A percentile compares a stretch with the other conserved stretches of the same genome.
These are phyloP conservation scores for Mya arenaria DNA, from an alignment of 1,140 invertebrate genomes.

Conservation along the genomic window DNA sequence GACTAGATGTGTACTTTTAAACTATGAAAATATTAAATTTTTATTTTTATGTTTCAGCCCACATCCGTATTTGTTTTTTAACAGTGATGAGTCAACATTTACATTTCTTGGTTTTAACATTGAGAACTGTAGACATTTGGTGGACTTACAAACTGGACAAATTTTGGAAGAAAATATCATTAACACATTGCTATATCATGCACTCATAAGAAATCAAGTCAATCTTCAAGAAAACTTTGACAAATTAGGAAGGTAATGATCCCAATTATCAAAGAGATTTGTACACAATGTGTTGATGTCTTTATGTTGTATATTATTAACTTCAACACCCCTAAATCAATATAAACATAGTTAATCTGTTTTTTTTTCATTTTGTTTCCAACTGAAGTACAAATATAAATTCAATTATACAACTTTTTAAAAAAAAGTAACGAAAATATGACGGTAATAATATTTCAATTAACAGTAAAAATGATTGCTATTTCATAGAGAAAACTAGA, in stretches of 20 bases:
- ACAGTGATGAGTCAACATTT: conserved; percentile 71
- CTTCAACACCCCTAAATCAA: too few species aligned
- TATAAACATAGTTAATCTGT: too few species aligned
- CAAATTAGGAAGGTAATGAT: conserved; percentile 68
- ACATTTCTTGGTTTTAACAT: conserved; percentile 78
- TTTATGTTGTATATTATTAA: not conserved
- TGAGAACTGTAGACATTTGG: conserved; percentile 67
- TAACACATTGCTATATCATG: conserved; percentile 61
- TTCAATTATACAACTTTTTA: too few species aligned
- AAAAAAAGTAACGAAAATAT: too few species aligned
- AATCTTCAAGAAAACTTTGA: conserved; percentile 76
- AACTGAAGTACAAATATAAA: too few species aligned
- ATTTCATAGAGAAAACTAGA: too few species aligned
- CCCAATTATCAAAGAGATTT: not conserved
- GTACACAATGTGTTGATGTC: not conserved
- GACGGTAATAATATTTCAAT: too few species aligned
- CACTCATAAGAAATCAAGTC: conserved; percentile 67
- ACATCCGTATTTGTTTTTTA: conserved; percentile 79
- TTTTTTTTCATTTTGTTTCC: too few species aligned
- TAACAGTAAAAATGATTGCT: too few species aligned
- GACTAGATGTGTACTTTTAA: too few species aligned
- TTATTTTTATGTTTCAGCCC: conserved; percentile 66
- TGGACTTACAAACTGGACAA: conserved; percentile 66
- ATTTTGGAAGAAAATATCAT: conserved; percentile 66
- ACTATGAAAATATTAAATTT: too few species aligned